Evolutionary conservation across 1,140 invertebrate species (phyloP).

Genomic region (Heterodera carotae): DNA sequence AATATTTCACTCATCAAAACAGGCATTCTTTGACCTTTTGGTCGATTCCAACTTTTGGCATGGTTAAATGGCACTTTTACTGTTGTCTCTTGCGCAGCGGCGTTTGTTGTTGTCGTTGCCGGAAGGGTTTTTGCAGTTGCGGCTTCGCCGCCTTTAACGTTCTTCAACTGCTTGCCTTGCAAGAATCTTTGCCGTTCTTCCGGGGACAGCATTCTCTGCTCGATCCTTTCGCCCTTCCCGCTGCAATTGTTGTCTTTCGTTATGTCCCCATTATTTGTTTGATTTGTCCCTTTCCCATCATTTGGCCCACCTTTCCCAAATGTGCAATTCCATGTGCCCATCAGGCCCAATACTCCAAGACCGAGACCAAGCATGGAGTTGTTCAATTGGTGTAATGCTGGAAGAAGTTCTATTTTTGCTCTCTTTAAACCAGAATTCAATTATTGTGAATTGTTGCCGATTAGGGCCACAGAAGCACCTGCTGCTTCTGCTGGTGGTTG

Average conservation of each 20-base stretch:
- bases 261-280: too few species aligned
- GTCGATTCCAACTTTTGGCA: not conserved
- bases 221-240: not conserved
- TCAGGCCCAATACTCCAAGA: slow-evolving; percentile 7
- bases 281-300: not conserved
- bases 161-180: not conserved
- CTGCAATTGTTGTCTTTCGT: not conserved
- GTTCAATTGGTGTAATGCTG: not conserved
- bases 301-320: slow-evolving; percentile 12
- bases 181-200: not conserved
- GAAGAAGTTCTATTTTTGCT: slow-evolving; percentile 6
- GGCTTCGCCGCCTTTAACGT: too few species aligned
- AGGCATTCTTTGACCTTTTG: not conserved
- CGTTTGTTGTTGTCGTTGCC: not conserved
- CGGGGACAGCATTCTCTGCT: not conserved
- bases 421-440: too few species aligned
- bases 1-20: too few species aligned
- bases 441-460: too few species aligned
- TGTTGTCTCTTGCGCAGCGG: not conserved
- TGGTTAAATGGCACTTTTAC: too few species aligned
- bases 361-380: not conserved
- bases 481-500: too few species aligned
- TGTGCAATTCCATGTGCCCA: slow-evolving; percentile 1
- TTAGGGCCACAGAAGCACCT: too few species aligned
- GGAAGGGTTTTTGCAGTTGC: not conserved